Percentiles rank a stretch among this genome's conserved stretches.
Evolutionary conservation across 1,140 invertebrate species (phyloP).

Genomic region (Tetranychus cinnabarinus): DNA sequence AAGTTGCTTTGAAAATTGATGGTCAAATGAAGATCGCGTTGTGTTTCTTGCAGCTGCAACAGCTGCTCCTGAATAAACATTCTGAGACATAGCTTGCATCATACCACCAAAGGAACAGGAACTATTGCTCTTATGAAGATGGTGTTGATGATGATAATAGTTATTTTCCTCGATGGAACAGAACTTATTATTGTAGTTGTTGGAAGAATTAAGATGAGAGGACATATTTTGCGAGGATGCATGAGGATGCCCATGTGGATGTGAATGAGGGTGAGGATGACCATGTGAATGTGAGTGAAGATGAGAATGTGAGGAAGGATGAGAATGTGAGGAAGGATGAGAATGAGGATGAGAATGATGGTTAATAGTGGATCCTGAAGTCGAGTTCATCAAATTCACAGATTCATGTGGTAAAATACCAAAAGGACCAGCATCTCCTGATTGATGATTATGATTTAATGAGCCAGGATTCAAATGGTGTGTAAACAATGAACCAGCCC

Average conservation of each 20-base stretch:
- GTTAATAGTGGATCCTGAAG: background rate
- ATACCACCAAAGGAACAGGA: background rate
- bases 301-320: too few species aligned
- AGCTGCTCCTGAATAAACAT: background rate
- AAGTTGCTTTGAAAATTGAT: background rate
- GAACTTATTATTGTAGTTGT: background rate
- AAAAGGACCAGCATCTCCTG: constrained; percentile 4
- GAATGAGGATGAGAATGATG: background rate
- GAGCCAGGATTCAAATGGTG: background rate
- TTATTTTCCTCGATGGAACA: too few species aligned
- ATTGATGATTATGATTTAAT: background rate
- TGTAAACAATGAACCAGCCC: background rate
- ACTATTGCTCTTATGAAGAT: background rate
- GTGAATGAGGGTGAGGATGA: too few species aligned
- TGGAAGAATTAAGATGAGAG: background rate
- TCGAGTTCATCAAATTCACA: constrained; percentile 5
- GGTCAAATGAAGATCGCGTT: background rate
- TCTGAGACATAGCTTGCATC: background rate
- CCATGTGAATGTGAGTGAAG: too few species aligned
- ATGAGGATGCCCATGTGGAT: background rate
- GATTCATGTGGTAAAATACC: constrained; percentile 11
- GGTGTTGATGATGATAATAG: background rate
- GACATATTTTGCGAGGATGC: background rate
- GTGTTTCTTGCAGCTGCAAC: background rate
- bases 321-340: too few species aligned